These are phyloP conservation scores for Pygathrix nemaeus DNA, from an alignment of 2,113 vertebrate genomes.

Conservation along the genomic window DNA sequence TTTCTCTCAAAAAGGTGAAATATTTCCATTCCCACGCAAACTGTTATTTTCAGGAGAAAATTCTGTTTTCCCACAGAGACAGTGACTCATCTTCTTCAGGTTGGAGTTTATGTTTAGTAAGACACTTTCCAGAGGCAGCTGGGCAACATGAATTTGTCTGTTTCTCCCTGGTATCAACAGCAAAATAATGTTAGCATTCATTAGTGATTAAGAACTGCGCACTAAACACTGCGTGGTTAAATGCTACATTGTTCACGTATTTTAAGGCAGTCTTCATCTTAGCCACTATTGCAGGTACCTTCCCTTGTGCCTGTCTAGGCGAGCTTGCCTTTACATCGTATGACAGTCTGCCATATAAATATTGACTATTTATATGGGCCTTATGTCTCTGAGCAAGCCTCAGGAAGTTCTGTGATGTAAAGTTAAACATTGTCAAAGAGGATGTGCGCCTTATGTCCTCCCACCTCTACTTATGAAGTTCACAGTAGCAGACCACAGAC, in stretches of 20 bases:
- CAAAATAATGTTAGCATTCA: not conserved
- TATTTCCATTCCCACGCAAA: not conserved
- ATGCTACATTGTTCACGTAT: not conserved
- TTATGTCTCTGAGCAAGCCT: not conserved
- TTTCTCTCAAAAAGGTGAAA: not conserved
- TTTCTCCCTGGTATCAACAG: not conserved
- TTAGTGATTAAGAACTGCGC: accelerated
- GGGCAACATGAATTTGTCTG: accelerated
- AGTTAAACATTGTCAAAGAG: accelerated
- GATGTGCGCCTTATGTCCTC: accelerated
- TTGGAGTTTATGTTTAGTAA: not conserved
- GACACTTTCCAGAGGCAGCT: not conserved
- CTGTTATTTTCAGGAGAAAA: not conserved
- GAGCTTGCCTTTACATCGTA: too few species aligned
- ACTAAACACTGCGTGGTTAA: accelerated
- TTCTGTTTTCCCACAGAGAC: not conserved
- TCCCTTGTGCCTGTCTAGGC: not conserved
- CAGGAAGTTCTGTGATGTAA: accelerated
- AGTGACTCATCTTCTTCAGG: not conserved
- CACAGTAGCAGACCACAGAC: accelerated
- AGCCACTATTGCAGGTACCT: accelerated
- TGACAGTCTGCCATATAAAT: accelerated
- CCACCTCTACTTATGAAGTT: accelerated
- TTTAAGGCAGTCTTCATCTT: accelerated
- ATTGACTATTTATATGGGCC: too few species aligned